Percentiles rank a stretch among this genome's conserved stretches.
phyloP scores from a whole-genome alignment of 2,888 invertebrate genomes.

The Limnephilus rhombicus region DNA sequence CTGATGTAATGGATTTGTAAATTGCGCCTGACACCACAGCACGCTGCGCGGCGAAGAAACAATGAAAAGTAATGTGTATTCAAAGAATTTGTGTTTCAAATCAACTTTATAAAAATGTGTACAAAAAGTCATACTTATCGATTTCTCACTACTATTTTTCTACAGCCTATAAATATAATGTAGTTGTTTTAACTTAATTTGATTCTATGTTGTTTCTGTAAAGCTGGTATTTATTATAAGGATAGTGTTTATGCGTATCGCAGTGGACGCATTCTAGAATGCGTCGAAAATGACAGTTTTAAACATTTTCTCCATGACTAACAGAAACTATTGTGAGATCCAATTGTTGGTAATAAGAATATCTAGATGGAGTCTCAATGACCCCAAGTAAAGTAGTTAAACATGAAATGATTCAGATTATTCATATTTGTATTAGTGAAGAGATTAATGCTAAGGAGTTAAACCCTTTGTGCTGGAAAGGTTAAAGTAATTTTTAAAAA shows the following conservation, averaged over 20 bases:
- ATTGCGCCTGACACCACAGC: background rate
- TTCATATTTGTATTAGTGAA: slow-evolving; percentile 18
- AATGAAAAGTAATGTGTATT: background rate
- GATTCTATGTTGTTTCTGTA: slow-evolving; percentile 41
- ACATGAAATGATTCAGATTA: slow-evolving; percentile 20
- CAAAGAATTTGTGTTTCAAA: background rate
- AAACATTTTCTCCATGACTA: slow-evolving; percentile 42
- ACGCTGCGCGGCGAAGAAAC: background rate
- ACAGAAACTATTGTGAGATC: background rate
- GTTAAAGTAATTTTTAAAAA: too few species aligned
- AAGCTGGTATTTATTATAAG: slow-evolving; percentile 41
- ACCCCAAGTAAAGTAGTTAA: background rate
- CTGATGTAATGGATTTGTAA: background rate
- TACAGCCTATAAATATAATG: slow-evolving; percentile 43
- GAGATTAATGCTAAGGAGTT: background rate
- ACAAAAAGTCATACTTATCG: slow-evolving; percentile 39
- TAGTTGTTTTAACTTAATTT: slow-evolving; percentile 29
- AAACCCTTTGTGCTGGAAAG: background rate
- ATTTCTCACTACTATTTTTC: slow-evolving; percentile 42
- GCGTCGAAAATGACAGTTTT: slow-evolving; percentile 27
- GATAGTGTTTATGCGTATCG: slow-evolving; percentile 20
- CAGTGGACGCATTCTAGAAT: slow-evolving; percentile 16
- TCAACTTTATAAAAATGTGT: slow-evolving; percentile 20
- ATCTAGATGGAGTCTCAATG: slow-evolving; percentile 14
- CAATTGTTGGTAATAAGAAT: slow-evolving; percentile 30